These are phyloP conservation scores for Parnassius orleans DNA, from an alignment of 2,888 invertebrate species.

Conservation along the genomic window DNA sequence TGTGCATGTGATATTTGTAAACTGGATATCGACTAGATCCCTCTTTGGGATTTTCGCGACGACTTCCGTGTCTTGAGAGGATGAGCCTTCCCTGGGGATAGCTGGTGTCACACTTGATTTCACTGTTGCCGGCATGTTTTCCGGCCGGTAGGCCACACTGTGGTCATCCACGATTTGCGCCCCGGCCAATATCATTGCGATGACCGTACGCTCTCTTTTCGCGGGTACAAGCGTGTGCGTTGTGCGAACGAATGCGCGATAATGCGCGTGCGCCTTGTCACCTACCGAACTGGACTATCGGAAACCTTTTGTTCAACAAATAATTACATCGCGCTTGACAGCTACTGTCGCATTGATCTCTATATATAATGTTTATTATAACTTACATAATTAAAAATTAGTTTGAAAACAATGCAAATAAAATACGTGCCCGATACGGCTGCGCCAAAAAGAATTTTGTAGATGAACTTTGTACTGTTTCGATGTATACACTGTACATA, in stretches of 20 bases:
- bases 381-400: no score
- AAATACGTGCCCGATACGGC: no score
- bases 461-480: no score
- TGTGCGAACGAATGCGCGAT: conserved; percentile 58
- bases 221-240: conserved; percentile 48
- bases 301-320: conserved; percentile 36
- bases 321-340: conserved; percentile 27
- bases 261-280: conserved; percentile 21
- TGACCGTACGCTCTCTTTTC: conserved; percentile 47
- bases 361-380: neutral
- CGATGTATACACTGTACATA: no score
- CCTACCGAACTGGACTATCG: conserved; percentile 24
- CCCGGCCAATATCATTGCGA: conserved; percentile 72
- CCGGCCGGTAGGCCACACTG: conserved; percentile 52
- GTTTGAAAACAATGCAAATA: no score
- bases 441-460: no score
- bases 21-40: conserved; percentile 85
- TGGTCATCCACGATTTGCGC: conserved; percentile 64
- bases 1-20: conserved; percentile 86
- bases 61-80: conserved; percentile 24
- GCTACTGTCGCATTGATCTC: neutral
- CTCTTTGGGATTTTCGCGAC: conserved; percentile 50
- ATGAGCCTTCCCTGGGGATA: conserved; percentile 26
- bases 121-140: conserved; percentile 29
- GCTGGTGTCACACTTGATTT: conserved; percentile 26